Evolutionary conservation across 2,797 vertebrate species (phyloP), one percentile per base, ranked within the genome.

Genomic region (Yasuhikotakia modesta): DNA sequence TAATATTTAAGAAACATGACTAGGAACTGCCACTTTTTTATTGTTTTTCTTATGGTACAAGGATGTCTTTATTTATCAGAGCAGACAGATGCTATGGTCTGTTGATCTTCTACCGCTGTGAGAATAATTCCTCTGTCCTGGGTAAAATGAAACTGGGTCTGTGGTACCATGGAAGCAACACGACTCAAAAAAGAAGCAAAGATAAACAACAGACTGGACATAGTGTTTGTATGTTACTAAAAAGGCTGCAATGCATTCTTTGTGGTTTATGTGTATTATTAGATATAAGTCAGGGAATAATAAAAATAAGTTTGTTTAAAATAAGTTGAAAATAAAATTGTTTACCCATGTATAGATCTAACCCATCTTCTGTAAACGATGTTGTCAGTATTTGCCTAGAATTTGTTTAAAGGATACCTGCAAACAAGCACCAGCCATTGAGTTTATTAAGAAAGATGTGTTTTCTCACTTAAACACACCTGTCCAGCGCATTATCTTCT

Each of bases 121-220:
- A 52, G 45, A 67, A 61, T 77, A 67, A 77, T 76, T 52, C 52
- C 13, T 11, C 67, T 22, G 12, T 30, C 21, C 66, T 61, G 45
- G 19, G 19, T 22, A 46, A 39, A 61, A 19, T 70, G 60, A 48
- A 67, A 69, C 43, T 61, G 50, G 60, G 17, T 63, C 60, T 55
- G 73, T 63, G n/a, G 14, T 67, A 27, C 53, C 35, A 66, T 55
- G n/a, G 50, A 35, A 57, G 32, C 32, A 55, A 7, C 35, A 53
- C 24, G 65, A 72, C n/a, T 78, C 45, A 77, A 76, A 69, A 63
- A 24, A 12, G 6, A 55, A 48, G 39, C 17, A 24, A 68, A 24
- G 58, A 4, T 6, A 19, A 30, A 74, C 2, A 39, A 48, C 19
- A 65, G 14, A 58, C 39, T 45, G 13, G n/a, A n/a, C n/a, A 10